Percentiles rank a stretch among this genome's conserved stretches.
phyloP scores from a whole-genome alignment of 2,797 vertebrate genomes.

The Avahi laniger region DNA sequence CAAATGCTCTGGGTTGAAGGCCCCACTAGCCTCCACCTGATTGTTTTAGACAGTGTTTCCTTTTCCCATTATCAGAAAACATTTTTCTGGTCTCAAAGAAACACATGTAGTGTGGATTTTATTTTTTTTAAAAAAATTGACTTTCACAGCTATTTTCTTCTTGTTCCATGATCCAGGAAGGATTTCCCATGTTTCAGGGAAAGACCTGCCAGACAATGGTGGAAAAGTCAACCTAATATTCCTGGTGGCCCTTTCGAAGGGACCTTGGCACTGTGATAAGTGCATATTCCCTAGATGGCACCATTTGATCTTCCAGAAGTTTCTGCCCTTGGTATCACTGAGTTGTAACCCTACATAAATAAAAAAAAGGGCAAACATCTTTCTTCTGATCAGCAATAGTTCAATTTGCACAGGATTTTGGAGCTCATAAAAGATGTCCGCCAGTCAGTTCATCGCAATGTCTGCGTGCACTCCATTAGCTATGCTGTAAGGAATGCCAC shows the following conservation, averaged over 20 bases:
- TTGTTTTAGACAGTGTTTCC: not conserved
- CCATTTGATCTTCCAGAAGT: not conserved
- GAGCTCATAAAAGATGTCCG: not conserved
- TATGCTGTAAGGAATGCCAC: conserved; percentile 62
- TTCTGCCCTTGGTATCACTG: not conserved
- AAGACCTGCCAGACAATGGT: not conserved
- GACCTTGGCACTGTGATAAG: not conserved
- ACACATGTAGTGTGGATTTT: not conserved
- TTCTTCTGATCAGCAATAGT: conserved; percentile 20
- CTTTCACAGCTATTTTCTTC: not conserved
- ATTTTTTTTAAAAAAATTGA: not conserved
- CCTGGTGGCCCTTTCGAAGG: not conserved
- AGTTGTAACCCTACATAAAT: not conserved
- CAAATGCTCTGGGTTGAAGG: not conserved
- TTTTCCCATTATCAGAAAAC: not conserved
- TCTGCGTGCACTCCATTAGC: conserved; percentile 53
- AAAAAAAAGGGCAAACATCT: not conserved
- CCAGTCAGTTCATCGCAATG: not conserved
- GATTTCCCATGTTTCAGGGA: not conserved
- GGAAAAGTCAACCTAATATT: not conserved
- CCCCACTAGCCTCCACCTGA: not conserved
- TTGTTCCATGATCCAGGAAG: conserved; percentile 7
- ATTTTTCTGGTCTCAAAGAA: not conserved
- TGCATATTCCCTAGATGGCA: not conserved
- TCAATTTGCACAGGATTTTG: not conserved